A percentile compares a stretch with the other conserved stretches of the same genome.
Evolutionary conservation across 2,888 invertebrate species (phyloP).

Genomic region (Embidobia sp.): DNA sequence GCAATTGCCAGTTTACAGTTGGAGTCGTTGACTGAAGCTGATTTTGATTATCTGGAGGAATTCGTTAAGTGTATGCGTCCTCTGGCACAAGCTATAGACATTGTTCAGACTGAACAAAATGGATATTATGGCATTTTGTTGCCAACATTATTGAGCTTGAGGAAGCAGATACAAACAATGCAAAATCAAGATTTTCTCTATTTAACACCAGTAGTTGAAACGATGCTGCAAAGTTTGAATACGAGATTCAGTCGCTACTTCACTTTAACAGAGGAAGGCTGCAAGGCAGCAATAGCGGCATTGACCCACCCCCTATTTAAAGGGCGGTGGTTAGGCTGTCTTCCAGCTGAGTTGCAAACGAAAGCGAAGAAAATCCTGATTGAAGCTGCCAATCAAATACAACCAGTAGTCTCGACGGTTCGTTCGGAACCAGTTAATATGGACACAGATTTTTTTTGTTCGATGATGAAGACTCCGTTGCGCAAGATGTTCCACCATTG

Average conservation of each 20-base stretch:
- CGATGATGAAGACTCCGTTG: neutral
- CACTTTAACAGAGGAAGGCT: neutral
- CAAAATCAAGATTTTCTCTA: neutral
- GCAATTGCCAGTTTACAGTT: neutral
- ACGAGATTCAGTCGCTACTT: neutral
- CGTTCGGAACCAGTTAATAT: neutral
- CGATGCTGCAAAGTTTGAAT: neutral
- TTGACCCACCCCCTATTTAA: conserved; percentile 2
- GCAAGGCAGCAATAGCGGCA: neutral
- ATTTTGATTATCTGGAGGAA: conserved; percentile 12
- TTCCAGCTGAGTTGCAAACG: neutral
- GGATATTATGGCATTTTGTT: conserved; percentile 13
- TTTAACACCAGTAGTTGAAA: neutral
- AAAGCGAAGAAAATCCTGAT: neutral
- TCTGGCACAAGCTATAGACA: conserved; percentile 5
- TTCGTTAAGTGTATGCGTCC: conserved; percentile 10
- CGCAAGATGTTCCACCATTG: neutral
- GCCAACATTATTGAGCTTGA: conserved; percentile 1
- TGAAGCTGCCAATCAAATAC: neutral
- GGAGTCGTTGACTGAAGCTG: neutral
- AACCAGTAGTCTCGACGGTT: neutral
- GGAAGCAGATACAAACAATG: neutral
- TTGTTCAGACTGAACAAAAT: conserved; percentile 3
- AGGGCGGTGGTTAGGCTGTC: neutral
- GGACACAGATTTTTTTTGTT: neutral